Conservation (phyloP, 2,113 vertebrate genomes). For the Rhinoderma darwinii region DNA sequence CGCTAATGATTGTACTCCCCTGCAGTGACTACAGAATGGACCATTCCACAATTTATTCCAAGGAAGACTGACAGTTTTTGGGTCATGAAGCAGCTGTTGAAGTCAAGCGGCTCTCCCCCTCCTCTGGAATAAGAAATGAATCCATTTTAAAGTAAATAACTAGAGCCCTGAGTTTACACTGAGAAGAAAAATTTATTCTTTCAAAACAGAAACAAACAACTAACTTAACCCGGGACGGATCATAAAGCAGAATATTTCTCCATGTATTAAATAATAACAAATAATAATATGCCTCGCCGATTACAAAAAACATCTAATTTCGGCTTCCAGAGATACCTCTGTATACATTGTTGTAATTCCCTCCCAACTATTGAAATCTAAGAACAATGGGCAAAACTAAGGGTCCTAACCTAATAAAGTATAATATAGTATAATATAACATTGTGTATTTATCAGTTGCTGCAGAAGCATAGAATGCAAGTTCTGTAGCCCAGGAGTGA, state of each 20-base stretch:
- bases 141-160: conserved; percentile 87
- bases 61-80: conserved; percentile 91
- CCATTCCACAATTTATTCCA: conserved; percentile 87
- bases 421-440: neutral
- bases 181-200: conserved; percentile 64
- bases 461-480: neutral
- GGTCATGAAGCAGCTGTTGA: conserved; percentile 89
- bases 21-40: conserved; percentile 71
- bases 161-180: conserved; percentile 74
- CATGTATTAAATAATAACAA: conserved; percentile 3
- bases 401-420: neutral
- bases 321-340: neutral
- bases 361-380: neutral
- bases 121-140: conserved; percentile 86
- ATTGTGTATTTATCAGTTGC: too few relatives aligned
- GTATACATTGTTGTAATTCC: neutral
- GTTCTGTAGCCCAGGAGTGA: neutral
- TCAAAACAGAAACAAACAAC: conserved; percentile 54
- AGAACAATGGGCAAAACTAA: neutral
- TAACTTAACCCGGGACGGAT: conserved; percentile 45
- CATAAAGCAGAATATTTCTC: conserved; percentile 36
- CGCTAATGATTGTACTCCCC: neutral
- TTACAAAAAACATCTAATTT: neutral
- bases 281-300: neutral
- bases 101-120: conserved; percentile 81